These are phyloP conservation scores for Arctocebus calabarensis DNA, from an alignment of 2,797 vertebrate genomes.

Conservation along the genomic window DNA sequence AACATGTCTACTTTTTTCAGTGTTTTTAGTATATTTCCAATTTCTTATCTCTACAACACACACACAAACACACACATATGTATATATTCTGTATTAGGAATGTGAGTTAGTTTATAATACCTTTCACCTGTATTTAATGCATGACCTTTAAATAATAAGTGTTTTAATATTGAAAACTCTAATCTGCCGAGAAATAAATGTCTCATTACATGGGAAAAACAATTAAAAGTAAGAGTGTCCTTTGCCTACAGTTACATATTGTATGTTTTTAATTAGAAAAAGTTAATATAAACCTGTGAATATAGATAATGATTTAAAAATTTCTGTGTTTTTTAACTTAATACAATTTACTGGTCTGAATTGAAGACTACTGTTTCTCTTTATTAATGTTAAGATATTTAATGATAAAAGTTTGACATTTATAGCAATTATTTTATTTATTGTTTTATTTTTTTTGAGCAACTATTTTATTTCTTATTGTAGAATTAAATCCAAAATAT, in stretches of 20 bases:
- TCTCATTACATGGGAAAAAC: constrained; percentile 68
- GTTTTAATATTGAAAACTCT: constrained; percentile 65
- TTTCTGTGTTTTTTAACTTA: background rate
- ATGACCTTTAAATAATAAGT: constrained; percentile 64
- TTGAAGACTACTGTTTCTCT: constrained; percentile 20
- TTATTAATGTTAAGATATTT: constrained; percentile 45
- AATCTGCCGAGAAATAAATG: constrained; percentile 58
- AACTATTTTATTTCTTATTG: constrained; percentile 40
- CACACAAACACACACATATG: background rate
- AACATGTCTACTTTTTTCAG: background rate
- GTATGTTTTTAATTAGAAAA: constrained; percentile 69
- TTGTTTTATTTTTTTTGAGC: background rate
- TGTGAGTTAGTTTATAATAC: background rate
- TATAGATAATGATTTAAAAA: constrained; percentile 66
- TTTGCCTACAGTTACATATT: background rate
- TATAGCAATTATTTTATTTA: background rate
- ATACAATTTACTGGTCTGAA: constrained; percentile 38
- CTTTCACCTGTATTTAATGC: constrained; percentile 37
- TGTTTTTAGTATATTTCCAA: background rate
- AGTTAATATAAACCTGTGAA: constrained; percentile 64
- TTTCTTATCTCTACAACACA: background rate
- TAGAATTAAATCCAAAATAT: constrained; percentile 37
- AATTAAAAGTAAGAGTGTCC: constrained; percentile 69
- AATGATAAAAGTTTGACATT: constrained; percentile 14
- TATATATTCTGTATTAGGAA: background rate